Conservation (phyloP, 2,797 vertebrate species). For the Falco rusticolus region DNA sequence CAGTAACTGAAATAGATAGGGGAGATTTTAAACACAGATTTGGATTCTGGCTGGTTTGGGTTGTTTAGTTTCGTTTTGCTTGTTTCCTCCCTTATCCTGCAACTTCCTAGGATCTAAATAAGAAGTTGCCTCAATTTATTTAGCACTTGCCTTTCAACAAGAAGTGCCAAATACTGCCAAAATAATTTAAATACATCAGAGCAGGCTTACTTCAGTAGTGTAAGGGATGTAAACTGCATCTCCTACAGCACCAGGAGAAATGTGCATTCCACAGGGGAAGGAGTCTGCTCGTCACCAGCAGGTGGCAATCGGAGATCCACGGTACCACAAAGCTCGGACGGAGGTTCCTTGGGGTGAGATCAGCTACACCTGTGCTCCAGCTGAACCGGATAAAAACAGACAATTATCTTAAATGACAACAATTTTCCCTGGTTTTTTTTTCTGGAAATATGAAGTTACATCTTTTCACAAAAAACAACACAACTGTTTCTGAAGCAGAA, state of each 20-base stretch:
- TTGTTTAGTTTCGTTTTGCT: conserved; percentile 26
- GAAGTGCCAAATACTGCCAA: conserved; percentile 3
- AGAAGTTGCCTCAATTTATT: conserved; percentile 35
- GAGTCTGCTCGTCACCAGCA: background rate
- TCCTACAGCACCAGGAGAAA: background rate
- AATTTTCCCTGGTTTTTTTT: background rate
- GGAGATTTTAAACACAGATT: conserved; percentile 70
- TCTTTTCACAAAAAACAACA: background rate
- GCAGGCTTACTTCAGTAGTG: background rate
- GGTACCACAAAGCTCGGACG: background rate
- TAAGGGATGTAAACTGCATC: background rate
- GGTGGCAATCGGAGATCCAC: background rate
- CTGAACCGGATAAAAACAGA: background rate
- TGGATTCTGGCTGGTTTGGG: conserved; percentile 26
- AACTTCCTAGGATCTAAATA: conserved; percentile 29
- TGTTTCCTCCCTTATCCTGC: background rate
- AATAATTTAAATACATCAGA: conserved; percentile 16
- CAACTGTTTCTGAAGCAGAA: background rate
- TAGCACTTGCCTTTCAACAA: conserved; percentile 33
- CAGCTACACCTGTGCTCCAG: background rate
- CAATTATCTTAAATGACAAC: background rate
- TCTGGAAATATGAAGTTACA: background rate
- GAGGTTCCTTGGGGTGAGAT: background rate
- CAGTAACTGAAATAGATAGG: conserved; percentile 60
- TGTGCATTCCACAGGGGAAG: background rate